Conservation (phyloP, 2,113 vertebrate genomes). For the Cranoglanis bouderius region DNA sequence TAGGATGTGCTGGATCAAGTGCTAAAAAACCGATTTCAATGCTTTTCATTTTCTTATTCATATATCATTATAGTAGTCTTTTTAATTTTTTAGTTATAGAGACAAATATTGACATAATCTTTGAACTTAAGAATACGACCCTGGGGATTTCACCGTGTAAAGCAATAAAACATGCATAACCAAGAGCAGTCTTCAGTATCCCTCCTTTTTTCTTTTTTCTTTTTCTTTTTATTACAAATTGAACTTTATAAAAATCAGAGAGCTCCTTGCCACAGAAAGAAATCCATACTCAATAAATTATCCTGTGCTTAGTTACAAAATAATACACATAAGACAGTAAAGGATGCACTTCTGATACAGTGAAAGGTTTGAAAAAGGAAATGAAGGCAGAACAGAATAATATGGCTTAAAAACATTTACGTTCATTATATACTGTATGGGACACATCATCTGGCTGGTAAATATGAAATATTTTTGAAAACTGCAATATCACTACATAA, state of each 20-base stretch:
- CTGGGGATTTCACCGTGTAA: neutral
- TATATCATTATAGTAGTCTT: neutral
- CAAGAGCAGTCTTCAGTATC: slow-evolving; percentile 13
- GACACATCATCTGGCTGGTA: neutral
- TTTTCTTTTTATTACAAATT: slow-evolving; percentile 64
- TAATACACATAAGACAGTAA: slow-evolving; percentile 33
- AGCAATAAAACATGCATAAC: neutral
- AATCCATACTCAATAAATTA: slow-evolving; percentile 65
- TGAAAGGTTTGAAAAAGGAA: neutral
- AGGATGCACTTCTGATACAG: neutral
- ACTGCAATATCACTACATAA: neutral
- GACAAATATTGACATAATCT: neutral
- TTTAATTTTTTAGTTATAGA: neutral
- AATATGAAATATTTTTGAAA: neutral
- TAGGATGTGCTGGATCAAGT: neutral
- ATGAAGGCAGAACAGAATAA: neutral
- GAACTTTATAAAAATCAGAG: slow-evolving; percentile 58
- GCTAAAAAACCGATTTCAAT: neutral
- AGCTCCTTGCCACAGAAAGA: slow-evolving; percentile 51
- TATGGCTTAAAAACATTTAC: neutral
- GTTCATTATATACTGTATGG: neutral
- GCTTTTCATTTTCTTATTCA: neutral
- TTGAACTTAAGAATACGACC: neutral
- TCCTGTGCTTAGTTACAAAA: slow-evolving; percentile 44
- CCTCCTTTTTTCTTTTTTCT: slow-evolving; percentile 25